These are phyloP conservation scores for Hylaea fasciaria DNA, from an alignment of 2,888 invertebrate species.

Conservation along the genomic window DNA sequence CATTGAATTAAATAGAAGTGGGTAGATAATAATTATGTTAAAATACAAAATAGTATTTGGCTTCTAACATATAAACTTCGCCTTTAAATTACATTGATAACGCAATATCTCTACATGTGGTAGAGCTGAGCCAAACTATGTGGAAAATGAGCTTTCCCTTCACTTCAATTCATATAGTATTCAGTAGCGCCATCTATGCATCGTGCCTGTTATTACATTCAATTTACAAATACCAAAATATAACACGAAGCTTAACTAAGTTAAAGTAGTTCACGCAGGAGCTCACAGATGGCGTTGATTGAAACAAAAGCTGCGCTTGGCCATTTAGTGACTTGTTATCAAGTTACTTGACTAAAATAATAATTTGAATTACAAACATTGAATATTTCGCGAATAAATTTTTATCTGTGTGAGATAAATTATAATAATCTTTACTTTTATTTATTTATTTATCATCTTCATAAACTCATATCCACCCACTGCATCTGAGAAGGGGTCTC, in stretches of 20 bases:
- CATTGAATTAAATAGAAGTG: too few species aligned
- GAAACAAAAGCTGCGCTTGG: not conserved
- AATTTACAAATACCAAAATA: not conserved
- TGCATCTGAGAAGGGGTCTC: too few species aligned
- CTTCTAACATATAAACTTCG: conserved; percentile 3
- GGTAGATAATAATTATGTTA: not conserved
- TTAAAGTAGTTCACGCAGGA: conserved; percentile 14
- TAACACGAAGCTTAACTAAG: not conserved
- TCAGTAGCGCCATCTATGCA: conserved; percentile 35
- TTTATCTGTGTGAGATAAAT: too few species aligned
- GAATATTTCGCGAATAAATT: too few species aligned
- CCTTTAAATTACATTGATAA: conserved; percentile 17
- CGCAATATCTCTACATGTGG: conserved; percentile 22
- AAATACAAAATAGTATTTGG: not conserved
- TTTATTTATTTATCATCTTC: too few species aligned
- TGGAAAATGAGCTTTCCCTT: conserved; percentile 33
- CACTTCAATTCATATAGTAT: conserved; percentile 6
- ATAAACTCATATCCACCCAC: too few species aligned
- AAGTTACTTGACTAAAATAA: too few species aligned
- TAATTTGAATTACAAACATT: too few species aligned
- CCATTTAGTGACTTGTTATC: not conserved
- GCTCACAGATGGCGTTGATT: conserved; percentile 35
- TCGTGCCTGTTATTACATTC: not conserved
- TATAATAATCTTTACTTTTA: too few species aligned
- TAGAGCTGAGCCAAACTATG: conserved; percentile 20